Percentiles rank a stretch among this genome's conserved stretches.
Evolutionary conservation across 1,140 invertebrate genomes (phyloP).

Genomic region (Sinella curviseta): DNA sequence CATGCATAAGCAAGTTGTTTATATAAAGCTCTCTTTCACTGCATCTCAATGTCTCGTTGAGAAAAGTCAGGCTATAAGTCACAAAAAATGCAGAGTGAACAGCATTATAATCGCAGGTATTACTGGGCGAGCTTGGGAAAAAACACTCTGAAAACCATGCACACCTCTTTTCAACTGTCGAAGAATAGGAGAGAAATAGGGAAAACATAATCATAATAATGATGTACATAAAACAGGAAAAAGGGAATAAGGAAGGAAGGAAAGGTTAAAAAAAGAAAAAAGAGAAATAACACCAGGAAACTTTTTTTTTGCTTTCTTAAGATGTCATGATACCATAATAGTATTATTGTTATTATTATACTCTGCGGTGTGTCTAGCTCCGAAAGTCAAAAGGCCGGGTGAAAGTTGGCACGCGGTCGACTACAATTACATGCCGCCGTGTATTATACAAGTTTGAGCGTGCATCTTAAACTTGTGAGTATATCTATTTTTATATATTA

Average conservation of each 20-base stretch:
- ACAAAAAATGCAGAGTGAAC: constrained; percentile 17
- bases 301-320: background rate
- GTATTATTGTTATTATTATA: background rate
- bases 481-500: background rate
- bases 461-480: background rate
- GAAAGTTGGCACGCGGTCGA: constrained; percentile 7
- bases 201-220: background rate
- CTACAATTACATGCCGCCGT: constrained; percentile 19
- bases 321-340: no score
- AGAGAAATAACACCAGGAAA: background rate
- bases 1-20: background rate
- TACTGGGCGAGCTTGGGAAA: background rate
- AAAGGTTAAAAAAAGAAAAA: background rate
- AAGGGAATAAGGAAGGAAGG: background rate
- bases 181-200: background rate
- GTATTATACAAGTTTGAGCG: background rate
- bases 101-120: constrained; percentile 12
- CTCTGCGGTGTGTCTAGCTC: background rate
- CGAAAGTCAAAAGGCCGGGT: background rate
- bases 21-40: background rate
- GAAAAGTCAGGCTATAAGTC: constrained; percentile 1
- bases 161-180: background rate
- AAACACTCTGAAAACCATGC: background rate
- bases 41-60: background rate
- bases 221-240: background rate